A percentile compares a stretch with the other conserved stretches of the same genome.
These are phyloP conservation scores for Phalacrocorax carbo DNA, from an alignment of 2,113 vertebrate species.

Conservation along the genomic window DNA sequence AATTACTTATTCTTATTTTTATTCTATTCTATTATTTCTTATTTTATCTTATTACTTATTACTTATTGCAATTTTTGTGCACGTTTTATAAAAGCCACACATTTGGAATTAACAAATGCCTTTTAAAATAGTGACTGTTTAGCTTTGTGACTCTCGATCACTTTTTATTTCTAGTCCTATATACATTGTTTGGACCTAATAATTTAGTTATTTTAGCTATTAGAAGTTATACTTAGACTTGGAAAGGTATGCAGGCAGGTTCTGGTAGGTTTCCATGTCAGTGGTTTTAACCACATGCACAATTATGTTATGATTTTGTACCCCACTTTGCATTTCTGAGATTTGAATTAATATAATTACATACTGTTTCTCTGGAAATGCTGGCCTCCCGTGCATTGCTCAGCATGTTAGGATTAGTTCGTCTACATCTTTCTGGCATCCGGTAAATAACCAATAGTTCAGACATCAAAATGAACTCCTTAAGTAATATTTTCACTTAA, in stretches of 20 bases:
- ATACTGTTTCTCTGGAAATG: neutral
- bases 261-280: neutral
- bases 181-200: neutral
- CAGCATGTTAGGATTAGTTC: neutral
- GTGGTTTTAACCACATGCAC: neutral
- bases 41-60: no score
- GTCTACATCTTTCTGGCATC: neutral
- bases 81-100: rapidly evolving
- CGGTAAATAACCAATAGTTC: neutral
- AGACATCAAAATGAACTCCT: neutral
- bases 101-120: neutral
- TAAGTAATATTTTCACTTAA: neutral
- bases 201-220: neutral
- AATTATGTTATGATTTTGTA: neutral
- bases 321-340: neutral
- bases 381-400: neutral
- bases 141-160: neutral
- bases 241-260: neutral
- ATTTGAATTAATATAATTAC: neutral
- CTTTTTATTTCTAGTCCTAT: neutral
- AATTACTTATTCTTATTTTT: neutral
- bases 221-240: neutral
- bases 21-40: no score
- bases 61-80: no score
- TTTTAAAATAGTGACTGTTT: neutral